Conservation (phyloP, 1,140 invertebrate genomes). For the Chelonus insularis region DNA sequence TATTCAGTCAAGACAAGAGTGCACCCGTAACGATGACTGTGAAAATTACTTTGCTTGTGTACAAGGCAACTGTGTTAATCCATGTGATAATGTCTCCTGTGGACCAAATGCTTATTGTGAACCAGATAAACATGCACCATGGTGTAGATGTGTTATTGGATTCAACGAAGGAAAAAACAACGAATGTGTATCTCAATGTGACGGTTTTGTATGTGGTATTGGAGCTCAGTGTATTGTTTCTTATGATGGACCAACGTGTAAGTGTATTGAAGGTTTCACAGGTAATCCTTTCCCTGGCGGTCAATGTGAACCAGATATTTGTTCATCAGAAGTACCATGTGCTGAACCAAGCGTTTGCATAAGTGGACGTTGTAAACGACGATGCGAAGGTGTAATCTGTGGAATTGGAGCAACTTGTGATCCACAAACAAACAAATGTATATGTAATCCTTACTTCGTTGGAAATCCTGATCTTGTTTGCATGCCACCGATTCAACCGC, state of each 20-base stretch:
- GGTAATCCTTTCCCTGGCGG: slow-evolving; percentile 92
- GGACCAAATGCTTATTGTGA: slow-evolving; percentile 85
- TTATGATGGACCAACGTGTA: slow-evolving; percentile 81
- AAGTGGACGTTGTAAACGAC: slow-evolving; percentile 79
- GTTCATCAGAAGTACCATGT: slow-evolving; percentile 76
- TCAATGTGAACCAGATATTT: slow-evolving; percentile 76
- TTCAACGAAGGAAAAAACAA: slow-evolving; percentile 75
- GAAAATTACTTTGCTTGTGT: slow-evolving; percentile 77
- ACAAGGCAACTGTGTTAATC: slow-evolving; percentile 77
- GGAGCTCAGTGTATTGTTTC: slow-evolving; percentile 88
- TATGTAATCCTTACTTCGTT: slow-evolving; percentile 84
- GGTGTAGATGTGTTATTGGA: slow-evolving; percentile 83
- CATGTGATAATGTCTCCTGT: slow-evolving; percentile 77
- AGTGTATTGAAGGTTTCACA: slow-evolving; percentile 80
- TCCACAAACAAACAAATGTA: slow-evolving; percentile 76
- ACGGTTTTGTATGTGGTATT: slow-evolving; percentile 76
- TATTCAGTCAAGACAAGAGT: slow-evolving; percentile 63
- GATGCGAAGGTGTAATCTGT: slow-evolving; percentile 82
- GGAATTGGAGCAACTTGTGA: slow-evolving; percentile 83
- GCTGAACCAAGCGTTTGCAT: slow-evolving; percentile 79
- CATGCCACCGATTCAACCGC: slow-evolving; percentile 82
- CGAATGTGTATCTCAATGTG: slow-evolving; percentile 81
- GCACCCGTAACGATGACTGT: slow-evolving; percentile 75
- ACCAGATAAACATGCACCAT: slow-evolving; percentile 83
- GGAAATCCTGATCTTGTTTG: slow-evolving; percentile 87